A percentile compares a stretch with the other conserved stretches of the same genome.
Evolutionary conservation across 2,113 vertebrate genomes (phyloP).

Genomic region (Xerus inauris): DNA sequence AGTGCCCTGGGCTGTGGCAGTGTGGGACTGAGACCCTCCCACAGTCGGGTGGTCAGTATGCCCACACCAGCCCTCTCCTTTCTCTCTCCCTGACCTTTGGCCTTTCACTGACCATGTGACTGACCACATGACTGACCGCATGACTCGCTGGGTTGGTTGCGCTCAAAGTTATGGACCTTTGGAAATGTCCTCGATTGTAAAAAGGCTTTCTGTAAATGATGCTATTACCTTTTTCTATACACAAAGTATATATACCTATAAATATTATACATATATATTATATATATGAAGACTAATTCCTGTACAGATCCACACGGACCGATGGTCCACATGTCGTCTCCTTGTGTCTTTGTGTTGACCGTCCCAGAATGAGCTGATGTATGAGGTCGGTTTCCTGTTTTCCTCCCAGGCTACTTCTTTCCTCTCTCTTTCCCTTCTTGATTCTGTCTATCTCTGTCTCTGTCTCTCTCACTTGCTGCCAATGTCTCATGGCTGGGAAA

Average conservation of each 20-base stretch:
- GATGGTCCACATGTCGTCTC: constrained; percentile 75
- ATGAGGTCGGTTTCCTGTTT: constrained; percentile 55
- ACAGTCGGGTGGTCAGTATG: rapidly evolving
- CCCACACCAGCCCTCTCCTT: background rate
- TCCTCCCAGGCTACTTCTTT: background rate
- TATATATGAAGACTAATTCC: constrained; percentile 82
- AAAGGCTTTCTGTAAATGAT: constrained; percentile 81
- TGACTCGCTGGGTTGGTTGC: constrained; percentile 12
- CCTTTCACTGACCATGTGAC: too few species aligned
- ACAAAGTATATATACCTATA: constrained; percentile 87
- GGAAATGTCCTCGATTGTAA: constrained; percentile 75
- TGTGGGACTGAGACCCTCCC: background rate
- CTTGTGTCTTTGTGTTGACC: constrained; percentile 74
- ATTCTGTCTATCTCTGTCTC: background rate
- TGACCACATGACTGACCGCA: constrained; percentile 59
- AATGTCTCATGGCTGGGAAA: constrained; percentile 76
- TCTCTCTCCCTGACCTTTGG: background rate
- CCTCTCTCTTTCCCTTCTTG: background rate
- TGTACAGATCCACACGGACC: constrained; percentile 82
- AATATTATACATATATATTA: constrained; percentile 83
- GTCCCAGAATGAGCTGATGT: constrained; percentile 78
- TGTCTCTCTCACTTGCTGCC: constrained; percentile 67
- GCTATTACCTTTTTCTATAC: constrained; percentile 82
- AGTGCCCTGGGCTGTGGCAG: background rate
- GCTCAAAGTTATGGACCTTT: constrained; percentile 21